Percentiles rank a stretch among this genome's conserved stretches.
Conservation (phyloP, 2,888 invertebrate genomes). For the Heliconius charithonia region DNA sequence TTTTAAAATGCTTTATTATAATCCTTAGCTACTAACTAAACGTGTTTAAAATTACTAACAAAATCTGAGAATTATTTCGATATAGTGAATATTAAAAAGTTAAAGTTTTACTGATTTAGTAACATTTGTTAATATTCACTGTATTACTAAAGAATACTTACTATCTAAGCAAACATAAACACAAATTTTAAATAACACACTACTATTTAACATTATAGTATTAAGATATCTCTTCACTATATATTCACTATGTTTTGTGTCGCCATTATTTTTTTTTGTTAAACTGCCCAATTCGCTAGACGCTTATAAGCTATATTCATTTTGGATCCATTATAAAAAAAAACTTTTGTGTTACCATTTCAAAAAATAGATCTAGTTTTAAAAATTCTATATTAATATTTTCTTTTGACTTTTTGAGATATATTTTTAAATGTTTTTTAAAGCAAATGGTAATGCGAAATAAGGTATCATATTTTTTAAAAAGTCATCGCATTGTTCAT, state of each 20-base stretch:
- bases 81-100: constrained; percentile 12
- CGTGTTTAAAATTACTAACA: constrained; percentile 19
- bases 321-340: constrained; percentile 28
- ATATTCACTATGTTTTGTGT: constrained; percentile 26
- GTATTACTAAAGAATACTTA: constrained; percentile 2
- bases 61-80: background rate
- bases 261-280: constrained; percentile 24
- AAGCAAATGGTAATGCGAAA: constrained; percentile 42
- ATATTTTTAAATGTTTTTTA: background rate
- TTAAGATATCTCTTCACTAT: background rate
- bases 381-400: background rate
- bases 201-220: background rate
- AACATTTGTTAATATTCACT: constrained; percentile 6
- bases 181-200: constrained; percentile 3
- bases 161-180: background rate
- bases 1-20: background rate
- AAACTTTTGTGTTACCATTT: constrained; percentile 42
- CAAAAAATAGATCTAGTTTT: background rate
- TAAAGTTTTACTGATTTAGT: background rate
- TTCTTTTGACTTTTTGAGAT: background rate
- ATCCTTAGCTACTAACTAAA: background rate
- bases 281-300: constrained; percentile 35
- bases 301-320: constrained; percentile 43
- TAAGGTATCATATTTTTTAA: constrained; percentile 22
- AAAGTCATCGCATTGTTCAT: constrained; percentile 37